phyloP scores from a whole-genome alignment of 2,888 invertebrate genomes.

The Cremastinae sp. region DNA sequence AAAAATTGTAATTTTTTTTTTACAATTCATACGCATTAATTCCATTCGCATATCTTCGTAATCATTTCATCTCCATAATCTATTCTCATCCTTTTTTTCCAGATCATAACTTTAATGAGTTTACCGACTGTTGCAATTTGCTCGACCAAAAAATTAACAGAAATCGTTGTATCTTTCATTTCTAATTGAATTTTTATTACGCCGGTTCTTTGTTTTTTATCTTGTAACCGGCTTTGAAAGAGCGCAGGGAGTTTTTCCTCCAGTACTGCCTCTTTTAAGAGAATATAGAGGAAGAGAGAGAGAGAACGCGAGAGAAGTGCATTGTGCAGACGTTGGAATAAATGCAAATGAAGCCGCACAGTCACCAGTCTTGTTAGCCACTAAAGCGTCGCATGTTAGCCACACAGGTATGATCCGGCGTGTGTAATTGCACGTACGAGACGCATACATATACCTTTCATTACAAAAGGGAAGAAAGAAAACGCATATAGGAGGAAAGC shows the following conservation, averaged over 20 bases:
- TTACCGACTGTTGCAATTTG: neutral
- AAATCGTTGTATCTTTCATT: neutral
- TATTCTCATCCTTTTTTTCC: too few species aligned
- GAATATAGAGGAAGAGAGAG: neutral
- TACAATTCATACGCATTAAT: too few species aligned
- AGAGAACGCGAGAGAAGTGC: constrained; percentile 10
- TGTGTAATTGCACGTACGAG: constrained; percentile 6
- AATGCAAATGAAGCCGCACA: constrained; percentile 70
- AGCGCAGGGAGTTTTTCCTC: too few species aligned
- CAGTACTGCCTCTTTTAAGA: neutral
- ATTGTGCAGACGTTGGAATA: constrained; percentile 64
- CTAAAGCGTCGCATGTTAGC: constrained; percentile 66
- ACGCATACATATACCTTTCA: constrained; percentile 4
- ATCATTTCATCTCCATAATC: too few species aligned
- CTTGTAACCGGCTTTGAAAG: too few species aligned
- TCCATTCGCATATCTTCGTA: too few species aligned
- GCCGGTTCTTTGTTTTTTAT: neutral
- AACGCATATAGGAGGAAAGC: constrained; percentile 37
- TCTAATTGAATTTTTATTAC: constrained; percentile 6
- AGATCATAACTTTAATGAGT: too few species aligned
- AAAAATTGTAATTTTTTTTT: too few species aligned
- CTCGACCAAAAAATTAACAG: too few species aligned
- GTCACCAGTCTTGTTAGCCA: constrained; percentile 67
- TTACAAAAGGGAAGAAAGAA: constrained; percentile 51
- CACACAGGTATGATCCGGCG: constrained; percentile 37